Percentiles rank a stretch among this genome's conserved stretches.
These are phyloP conservation scores for Mungos mungo DNA, from an alignment of 2,113 vertebrate species.

Conservation along the genomic window DNA sequence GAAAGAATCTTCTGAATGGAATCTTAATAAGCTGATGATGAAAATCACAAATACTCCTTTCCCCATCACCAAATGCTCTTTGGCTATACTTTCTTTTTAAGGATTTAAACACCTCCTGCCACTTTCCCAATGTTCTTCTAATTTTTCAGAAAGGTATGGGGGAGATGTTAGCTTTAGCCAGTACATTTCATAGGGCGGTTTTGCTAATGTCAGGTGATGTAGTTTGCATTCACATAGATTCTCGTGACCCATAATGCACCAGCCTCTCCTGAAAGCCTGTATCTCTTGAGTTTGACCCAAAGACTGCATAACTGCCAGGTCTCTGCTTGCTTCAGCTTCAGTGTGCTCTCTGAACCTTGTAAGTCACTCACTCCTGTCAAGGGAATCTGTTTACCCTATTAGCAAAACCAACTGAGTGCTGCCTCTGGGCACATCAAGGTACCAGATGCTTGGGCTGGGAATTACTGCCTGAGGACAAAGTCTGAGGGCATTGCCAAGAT, in stretches of 20 bases:
- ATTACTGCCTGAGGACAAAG: conserved; percentile 56
- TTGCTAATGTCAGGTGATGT: background rate
- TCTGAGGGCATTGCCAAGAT: conserved; percentile 29
- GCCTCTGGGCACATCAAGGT: conserved; percentile 21
- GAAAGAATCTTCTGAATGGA: background rate
- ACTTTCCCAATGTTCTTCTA: background rate
- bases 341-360: background rate
- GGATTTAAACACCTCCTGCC: background rate
- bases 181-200: background rate
- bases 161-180: background rate
- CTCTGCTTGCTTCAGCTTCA: background rate
- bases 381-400: conserved; percentile 33
- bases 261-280: background rate
- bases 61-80: background rate
- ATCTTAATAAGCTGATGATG: background rate
- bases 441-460: conserved; percentile 5
- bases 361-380: conserved; percentile 47
- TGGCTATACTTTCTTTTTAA: background rate
- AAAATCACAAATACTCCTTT: background rate
- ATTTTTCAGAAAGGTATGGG: background rate
- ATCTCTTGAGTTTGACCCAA: background rate
- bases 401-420: conserved; percentile 49
- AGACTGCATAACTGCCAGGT: background rate
- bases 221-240: background rate
- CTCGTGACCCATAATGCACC: background rate